Conservation (phyloP, 2,888 invertebrate genomes). For the Diloba caeruleocephala region DNA sequence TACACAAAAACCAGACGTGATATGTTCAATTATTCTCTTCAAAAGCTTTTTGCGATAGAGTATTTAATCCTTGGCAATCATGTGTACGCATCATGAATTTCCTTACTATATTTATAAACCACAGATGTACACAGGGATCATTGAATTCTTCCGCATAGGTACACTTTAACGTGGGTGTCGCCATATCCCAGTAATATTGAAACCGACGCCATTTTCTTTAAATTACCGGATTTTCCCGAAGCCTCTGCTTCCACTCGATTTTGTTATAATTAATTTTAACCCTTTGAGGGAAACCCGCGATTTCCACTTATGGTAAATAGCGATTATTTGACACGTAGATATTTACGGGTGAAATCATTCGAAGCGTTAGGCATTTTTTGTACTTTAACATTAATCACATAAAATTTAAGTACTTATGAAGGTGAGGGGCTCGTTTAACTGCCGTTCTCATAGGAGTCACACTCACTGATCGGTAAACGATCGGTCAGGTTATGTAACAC, state of each 20-base stretch:
- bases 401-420: too few relatives aligned
- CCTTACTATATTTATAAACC: neutral
- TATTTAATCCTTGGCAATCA: too few relatives aligned
- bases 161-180: slow-evolving; percentile 55
- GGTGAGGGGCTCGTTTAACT: too few relatives aligned
- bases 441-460: too few relatives aligned
- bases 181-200: slow-evolving; percentile 61
- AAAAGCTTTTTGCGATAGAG: too few relatives aligned
- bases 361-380: slow-evolving; percentile 18
- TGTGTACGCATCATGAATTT: too few relatives aligned
- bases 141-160: slow-evolving; percentile 59
- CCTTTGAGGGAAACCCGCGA: slow-evolving; percentile 34
- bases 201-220: slow-evolving; percentile 68
- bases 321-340: slow-evolving; percentile 37
- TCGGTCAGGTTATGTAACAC: too few relatives aligned
- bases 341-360: slow-evolving; percentile 30
- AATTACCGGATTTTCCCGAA: slow-evolving; percentile 61
- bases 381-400: slow-evolving; percentile 12
- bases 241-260: slow-evolving; percentile 38
- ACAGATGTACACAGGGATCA: slow-evolving; percentile 50
- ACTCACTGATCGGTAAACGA: too few relatives aligned
- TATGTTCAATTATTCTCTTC: too few relatives aligned
- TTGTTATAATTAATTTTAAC: slow-evolving; percentile 50
- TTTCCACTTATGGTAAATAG: slow-evolving; percentile 28
- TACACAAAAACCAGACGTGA: too few relatives aligned